Evolutionary conservation across 35 echinoderm and acorn worm genomes (phyloP), one percentile per base, ranked within the genome.

Genomic region (Lytechinus pictus): DNA sequence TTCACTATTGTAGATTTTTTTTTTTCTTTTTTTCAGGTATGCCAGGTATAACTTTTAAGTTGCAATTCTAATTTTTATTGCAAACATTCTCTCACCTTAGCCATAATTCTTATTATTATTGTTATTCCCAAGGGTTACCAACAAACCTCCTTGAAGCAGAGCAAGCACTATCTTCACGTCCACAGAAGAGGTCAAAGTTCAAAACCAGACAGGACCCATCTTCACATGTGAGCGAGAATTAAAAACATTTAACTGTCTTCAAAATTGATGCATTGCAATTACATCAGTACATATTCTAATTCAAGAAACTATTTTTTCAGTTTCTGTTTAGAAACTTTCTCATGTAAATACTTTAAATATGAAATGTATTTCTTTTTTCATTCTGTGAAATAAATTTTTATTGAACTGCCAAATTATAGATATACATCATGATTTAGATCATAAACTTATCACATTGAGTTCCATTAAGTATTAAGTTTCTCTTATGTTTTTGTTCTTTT

Each of bases 141-240:
- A 12, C 53, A 54, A 54, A 56, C 56, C 52, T 79, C 8, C 66
- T 79, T 54, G 10, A 90, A 90, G 88, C 97, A 96, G 54, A 97
- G 27, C 88, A 95, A 94, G 96, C 96, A 94, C 53, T 93, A 54
- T 57, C 27, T 24, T 28, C 51, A 71, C 27, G 53, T 89, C 89
- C 79, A 89, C 55, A 87, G 89, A 97, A 97, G 79, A 95, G 89
- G 89, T 97, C 96, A 56, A 89, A 88, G 58, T 96, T 96, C 86
- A 96, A 96, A 91, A 86, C 56, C 87, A 96, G 94, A 21, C 44
- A 94, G 61, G 27, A 52, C 53, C 86, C 54, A 27, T 55, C 12
- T 52, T 93, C 92, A 55, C 21, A 53, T 5, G 57, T 3, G n/a
- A 54, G 55, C 19, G 56, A 54, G 8, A 79, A 79, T 24, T 24